phyloP scores from a whole-genome alignment of 2,113 vertebrate species.

The Loxodonta africana region DNA sequence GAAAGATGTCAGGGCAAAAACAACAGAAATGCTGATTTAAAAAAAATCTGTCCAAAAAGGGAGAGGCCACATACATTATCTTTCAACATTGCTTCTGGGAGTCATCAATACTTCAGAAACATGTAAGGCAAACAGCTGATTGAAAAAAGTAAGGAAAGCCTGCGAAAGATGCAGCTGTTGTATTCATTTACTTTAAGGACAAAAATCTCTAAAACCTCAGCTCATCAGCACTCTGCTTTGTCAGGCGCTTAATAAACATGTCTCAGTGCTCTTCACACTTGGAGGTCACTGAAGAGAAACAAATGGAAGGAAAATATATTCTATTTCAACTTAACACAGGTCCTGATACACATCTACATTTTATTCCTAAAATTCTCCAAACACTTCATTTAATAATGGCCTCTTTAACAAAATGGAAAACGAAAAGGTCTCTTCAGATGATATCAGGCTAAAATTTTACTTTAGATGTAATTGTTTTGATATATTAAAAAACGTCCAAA shows the following conservation, averaged over 20 bases:
- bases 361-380: slow-evolving; percentile 62
- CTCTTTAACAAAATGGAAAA: slow-evolving; percentile 45
- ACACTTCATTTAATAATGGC: neutral
- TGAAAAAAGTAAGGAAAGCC: slow-evolving; percentile 8
- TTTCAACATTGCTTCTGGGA: neutral
- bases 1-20: neutral
- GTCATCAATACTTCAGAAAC: neutral
- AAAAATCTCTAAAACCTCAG: slow-evolving; percentile 45
- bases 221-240: neutral
- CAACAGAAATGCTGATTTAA: neutral
- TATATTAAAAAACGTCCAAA: neutral
- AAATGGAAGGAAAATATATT: neutral
- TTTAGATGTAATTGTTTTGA: neutral
- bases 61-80: neutral
- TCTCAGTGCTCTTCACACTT: neutral
- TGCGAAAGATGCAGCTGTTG: neutral
- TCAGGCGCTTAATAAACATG: neutral
- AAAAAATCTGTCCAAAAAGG: neutral
- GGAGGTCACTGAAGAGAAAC: neutral
- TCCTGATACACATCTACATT: neutral
- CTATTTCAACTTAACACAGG: slow-evolving; percentile 5
- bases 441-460: slow-evolving; percentile 5
- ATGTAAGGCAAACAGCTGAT: neutral
- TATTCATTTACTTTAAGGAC: slow-evolving; percentile 47
- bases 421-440: neutral